Base-by-base conservation (phyloP, 2,888 invertebrate genomes). In the Caenorhabditis sp. region DNA sequence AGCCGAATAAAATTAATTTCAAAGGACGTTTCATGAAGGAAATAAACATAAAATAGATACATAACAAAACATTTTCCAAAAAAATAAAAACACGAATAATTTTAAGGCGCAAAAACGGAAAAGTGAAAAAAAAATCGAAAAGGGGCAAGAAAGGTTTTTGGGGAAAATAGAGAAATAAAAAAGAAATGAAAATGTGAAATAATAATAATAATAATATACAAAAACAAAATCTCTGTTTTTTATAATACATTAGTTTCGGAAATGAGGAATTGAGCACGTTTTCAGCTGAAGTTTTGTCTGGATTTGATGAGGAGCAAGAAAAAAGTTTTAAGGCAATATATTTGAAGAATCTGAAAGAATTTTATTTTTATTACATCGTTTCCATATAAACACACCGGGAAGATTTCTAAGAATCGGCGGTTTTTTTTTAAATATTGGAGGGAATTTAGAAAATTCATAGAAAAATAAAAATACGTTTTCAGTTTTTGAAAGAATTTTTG, bases 311-410 rank as follows among this genome's bases (percentile, higher is more conserved):
- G 49, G 5, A 38, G 31, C 31, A 50, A 36, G 69, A 49, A 23
- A 26, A 31, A 60, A 59, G 64, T 64, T 68, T 69, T 54, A 69
- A 70, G 64, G 64, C 69, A 64, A 69, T 7, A 10, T 31, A 7
- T 31, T 31, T 10, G 31, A 31, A 31, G 10, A 31, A 31, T 31
- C 31, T 31, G 31, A 31, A 31, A 31, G n/a, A n/a, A n/a, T n/a
- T n/a, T n/a, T n/a, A n/a, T n/a, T n/a, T n/a, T n/a, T n/a, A n/a
- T n/a, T n/a, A n/a, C n/a, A 31, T 31, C 10, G 31, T 31, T 31
- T 31, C 31, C 31, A 31, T 31, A 31, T 31, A 31, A 31, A 31
- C 31, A 10, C 4, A 31, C 4, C 31, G 31, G 31, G n/a, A 31
- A 10, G 10, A 31, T 31, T 31, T 31, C 31, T 31, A 7, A 31